phyloP scores from a whole-genome alignment of 2,113 vertebrate species.

The Caranx melampygus region DNA sequence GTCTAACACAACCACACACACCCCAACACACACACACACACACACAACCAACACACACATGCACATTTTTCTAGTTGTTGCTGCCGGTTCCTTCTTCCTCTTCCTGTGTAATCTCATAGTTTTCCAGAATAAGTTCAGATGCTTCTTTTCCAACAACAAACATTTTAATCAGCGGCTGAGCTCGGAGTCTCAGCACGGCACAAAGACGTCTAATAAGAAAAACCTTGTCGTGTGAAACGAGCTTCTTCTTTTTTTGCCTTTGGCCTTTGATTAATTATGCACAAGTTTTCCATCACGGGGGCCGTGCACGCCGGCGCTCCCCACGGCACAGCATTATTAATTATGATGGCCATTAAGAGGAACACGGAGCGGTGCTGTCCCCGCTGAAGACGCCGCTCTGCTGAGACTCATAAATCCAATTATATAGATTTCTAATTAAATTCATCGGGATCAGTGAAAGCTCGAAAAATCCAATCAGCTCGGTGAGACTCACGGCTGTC shows the following conservation, averaged over 20 bases:
- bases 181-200: not conserved
- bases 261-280: constrained; percentile 67
- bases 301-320: not conserved
- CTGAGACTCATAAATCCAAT: not conserved
- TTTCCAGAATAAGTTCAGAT: constrained; percentile 9
- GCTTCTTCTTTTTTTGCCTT: constrained; percentile 26
- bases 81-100: not conserved
- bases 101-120: constrained; percentile 7
- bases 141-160: constrained; percentile 25
- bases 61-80: not conserved
- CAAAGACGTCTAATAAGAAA: constrained; percentile 15
- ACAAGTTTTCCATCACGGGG: constrained; percentile 47
- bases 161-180: constrained; percentile 52
- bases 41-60: no score
- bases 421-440: not conserved
- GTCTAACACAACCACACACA: no score
- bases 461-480: not conserved
- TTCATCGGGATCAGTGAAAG: not conserved
- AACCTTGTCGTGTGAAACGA: constrained; percentile 45
- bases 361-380: not conserved
- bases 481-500: not conserved
- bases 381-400: not conserved
- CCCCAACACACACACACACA: no score
- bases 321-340: constrained; percentile 40
- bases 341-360: constrained; percentile 58